These are phyloP conservation scores for Microtus oregoni DNA, from an alignment of 2,113 vertebrate genomes.

Conservation along the genomic window DNA sequence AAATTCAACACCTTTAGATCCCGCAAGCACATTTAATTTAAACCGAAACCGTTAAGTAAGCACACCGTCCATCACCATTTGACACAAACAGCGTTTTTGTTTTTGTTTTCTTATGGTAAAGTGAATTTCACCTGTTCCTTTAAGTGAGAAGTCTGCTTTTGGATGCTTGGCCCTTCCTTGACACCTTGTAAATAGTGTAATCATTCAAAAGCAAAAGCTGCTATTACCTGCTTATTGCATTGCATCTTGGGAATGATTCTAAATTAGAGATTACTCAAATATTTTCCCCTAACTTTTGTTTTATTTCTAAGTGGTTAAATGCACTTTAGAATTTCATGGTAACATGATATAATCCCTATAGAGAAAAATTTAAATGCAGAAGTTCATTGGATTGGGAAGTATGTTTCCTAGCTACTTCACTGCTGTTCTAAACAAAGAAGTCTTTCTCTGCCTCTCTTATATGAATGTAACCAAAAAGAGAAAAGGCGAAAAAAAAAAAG, in stretches of 20 bases:
- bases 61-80: background rate
- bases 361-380: slow-evolving; percentile 11
- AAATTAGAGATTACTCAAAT: background rate
- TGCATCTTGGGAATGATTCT: background rate
- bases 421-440: background rate
- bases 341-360: background rate
- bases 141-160: background rate
- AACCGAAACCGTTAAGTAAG: background rate
- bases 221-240: background rate
- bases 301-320: slow-evolving; percentile 4
- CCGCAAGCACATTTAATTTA: background rate
- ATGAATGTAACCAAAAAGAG: background rate
- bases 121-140: slow-evolving; percentile 6
- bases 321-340: background rate
- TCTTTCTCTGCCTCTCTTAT: background rate
- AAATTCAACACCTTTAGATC: background rate
- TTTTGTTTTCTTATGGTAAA: background rate
- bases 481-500: background rate
- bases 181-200: background rate
- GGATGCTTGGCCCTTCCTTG: background rate
- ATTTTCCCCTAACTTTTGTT: background rate
- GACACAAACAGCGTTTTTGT: background rate
- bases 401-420: background rate
- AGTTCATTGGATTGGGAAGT: background rate
- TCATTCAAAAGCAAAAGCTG: slow-evolving; percentile 7